Conservation (phyloP, 2,113 vertebrate species). For the Ptychochromis oligacanthus region DNA sequence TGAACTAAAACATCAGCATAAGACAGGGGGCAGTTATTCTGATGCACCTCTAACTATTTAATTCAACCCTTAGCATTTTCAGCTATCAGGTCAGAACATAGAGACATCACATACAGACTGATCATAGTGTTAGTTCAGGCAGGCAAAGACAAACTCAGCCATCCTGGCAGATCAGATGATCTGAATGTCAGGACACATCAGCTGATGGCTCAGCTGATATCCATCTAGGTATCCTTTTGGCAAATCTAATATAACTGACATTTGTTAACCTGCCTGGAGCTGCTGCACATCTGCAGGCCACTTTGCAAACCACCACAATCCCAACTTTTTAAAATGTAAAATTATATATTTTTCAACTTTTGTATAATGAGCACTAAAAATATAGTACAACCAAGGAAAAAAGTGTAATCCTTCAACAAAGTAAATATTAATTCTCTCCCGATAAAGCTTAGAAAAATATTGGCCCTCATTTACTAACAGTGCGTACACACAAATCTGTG, state of each 20-base stretch:
- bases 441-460: background rate
- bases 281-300: background rate
- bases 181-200: too few relatives aligned
- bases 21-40: background rate
- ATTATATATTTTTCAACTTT: background rate
- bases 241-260: background rate
- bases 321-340: too few relatives aligned
- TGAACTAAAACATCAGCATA: conserved; percentile 4
- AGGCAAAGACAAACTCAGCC: background rate
- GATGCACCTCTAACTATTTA: background rate
- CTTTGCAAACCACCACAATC: background rate
- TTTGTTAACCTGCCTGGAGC: too few relatives aligned
- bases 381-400: background rate
- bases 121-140: background rate
- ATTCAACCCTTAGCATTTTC: background rate
- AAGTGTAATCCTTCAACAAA: background rate
- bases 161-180: too few relatives aligned
- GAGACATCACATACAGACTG: background rate
- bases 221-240: background rate
- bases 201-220: too few relatives aligned
- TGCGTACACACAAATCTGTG: too few relatives aligned
- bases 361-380: too few relatives aligned
- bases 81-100: background rate
- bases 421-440: background rate
- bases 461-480: too few relatives aligned